Evolutionary conservation across 2,888 invertebrate genomes (phyloP).

Genomic region (Eristalinus aeneus): DNA sequence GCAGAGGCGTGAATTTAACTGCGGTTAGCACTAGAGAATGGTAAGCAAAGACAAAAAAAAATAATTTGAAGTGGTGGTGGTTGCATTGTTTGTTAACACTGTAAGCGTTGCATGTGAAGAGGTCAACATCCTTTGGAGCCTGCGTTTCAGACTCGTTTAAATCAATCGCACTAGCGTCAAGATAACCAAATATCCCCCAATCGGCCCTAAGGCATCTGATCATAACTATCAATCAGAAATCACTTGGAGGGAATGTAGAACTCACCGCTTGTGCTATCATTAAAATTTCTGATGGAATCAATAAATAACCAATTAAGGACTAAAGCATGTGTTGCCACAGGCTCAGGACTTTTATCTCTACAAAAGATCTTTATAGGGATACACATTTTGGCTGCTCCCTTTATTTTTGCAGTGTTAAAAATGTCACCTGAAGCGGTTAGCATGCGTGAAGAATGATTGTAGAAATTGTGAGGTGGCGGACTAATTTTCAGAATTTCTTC

Average conservation of each 20-base stretch:
- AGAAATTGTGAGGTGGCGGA: slow-evolving; percentile 44
- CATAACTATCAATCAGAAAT: slow-evolving; percentile 68
- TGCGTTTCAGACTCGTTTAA: slow-evolving; percentile 6
- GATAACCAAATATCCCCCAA: slow-evolving; percentile 29
- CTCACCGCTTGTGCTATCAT: slow-evolving; percentile 56
- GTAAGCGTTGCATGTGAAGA: slow-evolving; percentile 36
- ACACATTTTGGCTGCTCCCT: slow-evolving; percentile 27
- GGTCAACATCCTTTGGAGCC: not conserved
- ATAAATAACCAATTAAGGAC: slow-evolving; percentile 70
- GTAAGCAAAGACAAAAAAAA: slow-evolving; percentile 11
- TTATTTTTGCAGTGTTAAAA: slow-evolving; percentile 56
- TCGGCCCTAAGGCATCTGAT: slow-evolving; percentile 37
- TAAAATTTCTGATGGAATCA: slow-evolving; percentile 69
- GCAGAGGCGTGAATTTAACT: slow-evolving; percentile 61
- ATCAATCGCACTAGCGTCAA: slow-evolving; percentile 51
- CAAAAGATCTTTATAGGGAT: slow-evolving; percentile 52
- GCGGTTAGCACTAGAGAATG: slow-evolving; percentile 36
- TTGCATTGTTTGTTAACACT: slow-evolving; percentile 6
- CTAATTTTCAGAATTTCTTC: slow-evolving; percentile 48
- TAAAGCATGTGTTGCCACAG: slow-evolving; percentile 64
- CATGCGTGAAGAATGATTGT: slow-evolving; percentile 26
- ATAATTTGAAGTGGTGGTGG: slow-evolving; percentile 22
- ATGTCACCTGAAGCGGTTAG: slow-evolving; percentile 65
- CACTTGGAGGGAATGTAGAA: slow-evolving; percentile 39
- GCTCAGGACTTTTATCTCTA: slow-evolving; percentile 31